Evolutionary conservation across 2,888 invertebrate species (phyloP).

Genomic region (Acrocyrtus sp.): DNA sequence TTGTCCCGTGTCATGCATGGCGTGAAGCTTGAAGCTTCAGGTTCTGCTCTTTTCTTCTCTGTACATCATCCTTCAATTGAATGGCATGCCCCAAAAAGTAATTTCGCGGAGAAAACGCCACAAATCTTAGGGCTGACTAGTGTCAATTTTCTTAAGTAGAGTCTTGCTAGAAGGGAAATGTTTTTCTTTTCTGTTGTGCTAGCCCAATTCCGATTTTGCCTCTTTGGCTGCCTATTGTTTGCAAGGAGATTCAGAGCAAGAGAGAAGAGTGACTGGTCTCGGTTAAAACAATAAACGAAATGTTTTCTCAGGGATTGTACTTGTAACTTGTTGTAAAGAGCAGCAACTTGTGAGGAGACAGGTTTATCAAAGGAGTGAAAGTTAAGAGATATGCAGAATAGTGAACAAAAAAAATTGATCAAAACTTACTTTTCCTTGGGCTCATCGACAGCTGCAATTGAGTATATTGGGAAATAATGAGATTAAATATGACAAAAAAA

Average conservation of each 20-base stretch:
- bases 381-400: slow-evolving; percentile 25
- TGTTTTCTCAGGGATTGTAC: too few relatives aligned
- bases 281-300: slow-evolving; percentile 9
- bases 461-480: slow-evolving; percentile 62
- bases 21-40: too few relatives aligned
- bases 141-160: too few relatives aligned
- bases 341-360: too few relatives aligned
- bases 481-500: slow-evolving; percentile 27
- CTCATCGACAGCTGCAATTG: slow-evolving; percentile 92
- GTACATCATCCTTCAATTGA: too few relatives aligned
- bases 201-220: background rate
- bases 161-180: too few relatives aligned
- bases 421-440: slow-evolving; percentile 96
- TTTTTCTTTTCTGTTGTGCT: background rate
- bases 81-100: too few relatives aligned
- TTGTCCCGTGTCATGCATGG: too few relatives aligned
- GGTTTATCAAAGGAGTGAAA: background rate
- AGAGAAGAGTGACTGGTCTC: background rate
- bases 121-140: too few relatives aligned
- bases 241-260: background rate
- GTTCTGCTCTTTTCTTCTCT: too few relatives aligned
- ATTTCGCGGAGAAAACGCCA: too few relatives aligned
- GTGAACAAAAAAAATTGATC: too few relatives aligned
- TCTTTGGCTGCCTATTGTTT: background rate
- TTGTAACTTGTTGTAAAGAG: background rate